Evolutionary conservation across 1,140 invertebrate species (phyloP).

Genomic region (Antheraea mylitta): DNA sequence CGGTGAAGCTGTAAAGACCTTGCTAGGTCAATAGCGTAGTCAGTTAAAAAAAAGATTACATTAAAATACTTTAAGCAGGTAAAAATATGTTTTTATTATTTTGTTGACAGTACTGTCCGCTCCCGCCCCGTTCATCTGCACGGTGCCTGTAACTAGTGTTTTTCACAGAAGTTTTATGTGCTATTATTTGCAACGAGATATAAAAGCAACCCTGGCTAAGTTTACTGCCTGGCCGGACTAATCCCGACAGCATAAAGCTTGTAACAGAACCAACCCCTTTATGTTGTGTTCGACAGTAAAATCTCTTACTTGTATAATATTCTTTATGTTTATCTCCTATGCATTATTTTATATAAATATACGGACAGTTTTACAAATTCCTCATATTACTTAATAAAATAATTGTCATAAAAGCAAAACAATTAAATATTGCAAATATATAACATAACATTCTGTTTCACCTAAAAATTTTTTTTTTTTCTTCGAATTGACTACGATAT

Average conservation of each 20-base stretch:
- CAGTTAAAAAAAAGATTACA: too few species aligned
- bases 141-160: constrained; percentile 66
- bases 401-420: too few species aligned
- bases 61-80: too few species aligned
- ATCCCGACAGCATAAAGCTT: constrained; percentile 47
- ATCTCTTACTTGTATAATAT: constrained; percentile 62
- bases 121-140: constrained; percentile 44
- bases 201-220: constrained; percentile 64
- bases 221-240: constrained; percentile 54
- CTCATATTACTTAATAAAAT: too few species aligned
- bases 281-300: constrained; percentile 63
- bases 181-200: constrained; percentile 73
- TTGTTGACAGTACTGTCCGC: constrained; percentile 40
- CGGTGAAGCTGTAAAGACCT: too few species aligned
- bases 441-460: too few species aligned
- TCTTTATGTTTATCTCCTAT: constrained; percentile 25
- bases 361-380: too few species aligned
- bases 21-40: too few species aligned
- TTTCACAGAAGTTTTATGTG: constrained; percentile 76
- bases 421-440: too few species aligned
- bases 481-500: too few species aligned
- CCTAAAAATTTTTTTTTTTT: too few species aligned
- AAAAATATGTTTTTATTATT: constrained; percentile 8
- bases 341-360: not conserved
- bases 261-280: constrained; percentile 54